These are phyloP conservation scores for Hylyphantes graminicola DNA, from an alignment of 1,140 invertebrate genomes.

Conservation along the genomic window DNA sequence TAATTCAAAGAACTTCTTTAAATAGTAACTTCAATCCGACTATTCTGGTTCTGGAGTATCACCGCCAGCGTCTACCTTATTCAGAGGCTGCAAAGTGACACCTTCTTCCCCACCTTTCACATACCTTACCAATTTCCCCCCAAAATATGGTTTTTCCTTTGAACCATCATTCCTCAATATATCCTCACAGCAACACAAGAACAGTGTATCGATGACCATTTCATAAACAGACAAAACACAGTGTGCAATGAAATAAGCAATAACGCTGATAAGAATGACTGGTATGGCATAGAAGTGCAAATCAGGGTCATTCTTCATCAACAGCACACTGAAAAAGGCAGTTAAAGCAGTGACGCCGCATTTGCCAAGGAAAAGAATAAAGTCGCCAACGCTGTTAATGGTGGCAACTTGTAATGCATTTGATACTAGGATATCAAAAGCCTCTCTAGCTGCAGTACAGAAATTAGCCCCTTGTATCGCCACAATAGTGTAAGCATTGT, in stretches of 20 bases:
- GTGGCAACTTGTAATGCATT: constrained; percentile 91
- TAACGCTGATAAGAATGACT: constrained; percentile 86
- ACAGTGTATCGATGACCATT: constrained; percentile 95
- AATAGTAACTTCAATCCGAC: not conserved
- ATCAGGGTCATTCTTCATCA: constrained; percentile 69
- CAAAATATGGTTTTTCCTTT: constrained; percentile 62
- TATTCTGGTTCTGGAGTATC: constrained; percentile 42
- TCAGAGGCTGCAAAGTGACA: constrained; percentile 44
- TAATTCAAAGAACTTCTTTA: not conserved
- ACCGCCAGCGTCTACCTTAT: constrained; percentile 27
- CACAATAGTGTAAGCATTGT: constrained; percentile 85
- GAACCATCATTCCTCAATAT: constrained; percentile 79
- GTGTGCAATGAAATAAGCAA: constrained; percentile 92
- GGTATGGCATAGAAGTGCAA: constrained; percentile 76
- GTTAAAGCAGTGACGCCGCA: constrained; percentile 84
- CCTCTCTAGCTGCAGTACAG: constrained; percentile 76
- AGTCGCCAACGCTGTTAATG: constrained; percentile 94
- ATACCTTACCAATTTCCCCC: constrained; percentile 42
- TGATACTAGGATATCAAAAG: constrained; percentile 82
- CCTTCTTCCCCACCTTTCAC: constrained; percentile 26
- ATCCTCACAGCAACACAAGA: constrained; percentile 94
- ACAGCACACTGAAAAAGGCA: constrained; percentile 75
- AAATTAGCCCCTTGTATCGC: constrained; percentile 79
- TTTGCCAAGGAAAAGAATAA: constrained; percentile 94
- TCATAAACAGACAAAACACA: constrained; percentile 94